phyloP scores from a whole-genome alignment of 2,113 vertebrate genomes.

The Noctilio leporinus region DNA sequence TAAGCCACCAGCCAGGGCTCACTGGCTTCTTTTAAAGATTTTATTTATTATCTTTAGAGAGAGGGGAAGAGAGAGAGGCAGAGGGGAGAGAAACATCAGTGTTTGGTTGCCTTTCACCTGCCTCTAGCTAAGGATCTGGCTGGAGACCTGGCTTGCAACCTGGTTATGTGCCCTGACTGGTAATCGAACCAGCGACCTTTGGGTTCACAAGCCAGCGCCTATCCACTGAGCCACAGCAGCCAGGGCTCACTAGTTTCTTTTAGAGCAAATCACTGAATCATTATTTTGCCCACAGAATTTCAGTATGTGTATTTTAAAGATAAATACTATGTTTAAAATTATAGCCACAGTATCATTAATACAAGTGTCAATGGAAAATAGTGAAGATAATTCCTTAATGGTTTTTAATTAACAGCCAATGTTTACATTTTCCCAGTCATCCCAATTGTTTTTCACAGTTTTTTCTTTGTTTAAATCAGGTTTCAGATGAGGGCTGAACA shows the following conservation, averaged over 20 bases:
- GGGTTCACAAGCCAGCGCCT: too few relatives aligned
- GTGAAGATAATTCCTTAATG: not conserved
- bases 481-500: not conserved
- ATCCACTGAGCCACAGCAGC: too few relatives aligned
- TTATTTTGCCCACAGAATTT: not conserved
- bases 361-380: not conserved
- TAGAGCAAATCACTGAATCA: not conserved
- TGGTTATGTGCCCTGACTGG: too few relatives aligned
- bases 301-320: not conserved
- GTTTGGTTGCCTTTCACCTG: too few relatives aligned
- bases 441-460: not conserved
- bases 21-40: too few relatives aligned
- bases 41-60: too few relatives aligned
- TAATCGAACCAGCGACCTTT: too few relatives aligned
- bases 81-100: too few relatives aligned
- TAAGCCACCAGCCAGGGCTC: too few relatives aligned
- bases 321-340: not conserved
- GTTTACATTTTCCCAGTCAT: not conserved
- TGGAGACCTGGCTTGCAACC: too few relatives aligned
- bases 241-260: not conserved
- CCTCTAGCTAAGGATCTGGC: too few relatives aligned
- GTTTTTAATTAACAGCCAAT: not conserved
- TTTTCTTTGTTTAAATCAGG: not conserved
- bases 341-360: not conserved
- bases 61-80: too few relatives aligned